A percentile compares a stretch with the other conserved stretches of the same genome.
phyloP scores from a whole-genome alignment of 2,113 vertebrate species.

The Chloropsis hardwickii region DNA sequence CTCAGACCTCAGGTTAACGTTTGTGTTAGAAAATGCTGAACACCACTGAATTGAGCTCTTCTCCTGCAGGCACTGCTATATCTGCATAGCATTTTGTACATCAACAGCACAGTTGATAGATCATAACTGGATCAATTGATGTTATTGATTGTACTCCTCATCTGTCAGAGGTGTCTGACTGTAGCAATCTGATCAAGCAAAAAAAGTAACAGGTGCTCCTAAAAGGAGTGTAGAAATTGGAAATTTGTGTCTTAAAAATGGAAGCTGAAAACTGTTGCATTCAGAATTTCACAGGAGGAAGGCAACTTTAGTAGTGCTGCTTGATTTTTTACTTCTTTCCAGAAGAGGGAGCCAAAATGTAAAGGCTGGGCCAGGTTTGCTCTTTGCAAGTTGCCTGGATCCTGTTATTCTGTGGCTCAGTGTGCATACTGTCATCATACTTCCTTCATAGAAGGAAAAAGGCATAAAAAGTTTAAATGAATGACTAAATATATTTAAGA shows the following conservation, averaged over 20 bases:
- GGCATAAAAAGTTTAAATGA: neutral
- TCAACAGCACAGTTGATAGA: neutral
- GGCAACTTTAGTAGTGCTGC: neutral
- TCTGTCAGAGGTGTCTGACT: neutral
- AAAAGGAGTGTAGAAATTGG: neutral
- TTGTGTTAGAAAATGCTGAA: neutral
- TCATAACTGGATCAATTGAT: neutral
- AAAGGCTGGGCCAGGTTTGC: neutral
- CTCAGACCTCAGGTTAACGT: neutral
- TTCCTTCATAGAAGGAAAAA: neutral
- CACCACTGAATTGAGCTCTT: neutral
- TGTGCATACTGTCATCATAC: fast-evolving
- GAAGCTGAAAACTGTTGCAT: neutral
- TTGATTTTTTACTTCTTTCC: neutral
- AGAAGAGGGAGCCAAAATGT: slow-evolving; percentile 49
- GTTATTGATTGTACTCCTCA: neutral
- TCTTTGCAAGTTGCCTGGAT: neutral
- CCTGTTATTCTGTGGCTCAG: neutral
- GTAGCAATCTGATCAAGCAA: neutral
- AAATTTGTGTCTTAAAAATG: neutral
- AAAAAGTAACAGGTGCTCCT: neutral
- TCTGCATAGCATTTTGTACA: neutral
- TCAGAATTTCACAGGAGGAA: neutral
- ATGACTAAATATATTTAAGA: neutral
- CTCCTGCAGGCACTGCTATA: neutral